A percentile compares a stretch with the other conserved stretches of the same genome.
Evolutionary conservation across 35 echinoderm and acorn worm species (phyloP).

Genomic region (Lytechinus pictus): DNA sequence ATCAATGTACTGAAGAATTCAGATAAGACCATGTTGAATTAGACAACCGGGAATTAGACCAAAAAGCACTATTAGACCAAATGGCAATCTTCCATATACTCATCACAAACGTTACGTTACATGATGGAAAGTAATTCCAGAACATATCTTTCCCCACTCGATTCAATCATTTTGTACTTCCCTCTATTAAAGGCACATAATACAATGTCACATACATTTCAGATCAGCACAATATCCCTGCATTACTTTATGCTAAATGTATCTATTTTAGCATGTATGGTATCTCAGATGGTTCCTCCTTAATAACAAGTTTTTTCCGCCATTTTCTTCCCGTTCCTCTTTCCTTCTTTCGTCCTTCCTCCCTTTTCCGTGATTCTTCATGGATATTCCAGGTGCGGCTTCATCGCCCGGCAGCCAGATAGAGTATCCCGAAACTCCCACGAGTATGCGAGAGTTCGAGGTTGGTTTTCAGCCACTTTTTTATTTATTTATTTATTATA

Average conservation of each 20-base stretch:
- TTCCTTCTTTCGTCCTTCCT: background rate
- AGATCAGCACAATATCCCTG: background rate
- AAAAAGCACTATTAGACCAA: too few relatives aligned
- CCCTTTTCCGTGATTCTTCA: background rate
- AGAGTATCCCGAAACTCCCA: slow-evolving; percentile 44
- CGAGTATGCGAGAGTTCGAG: slow-evolving; percentile 28
- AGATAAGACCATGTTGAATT: too few relatives aligned
- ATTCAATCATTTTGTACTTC: background rate
- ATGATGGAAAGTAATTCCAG: background rate
- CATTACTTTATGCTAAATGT: background rate
- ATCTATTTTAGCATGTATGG: background rate
- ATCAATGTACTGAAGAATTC: too few relatives aligned
- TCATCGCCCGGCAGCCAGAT: slow-evolving; percentile 67
- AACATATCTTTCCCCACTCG: background rate
- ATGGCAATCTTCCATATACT: too few relatives aligned
- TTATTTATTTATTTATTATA: too few relatives aligned
- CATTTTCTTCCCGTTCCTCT: background rate
- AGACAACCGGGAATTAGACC: too few relatives aligned
- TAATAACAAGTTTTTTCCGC: background rate
- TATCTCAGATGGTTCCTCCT: background rate
- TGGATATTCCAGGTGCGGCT: slow-evolving; percentile 60
- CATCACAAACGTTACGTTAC: background rate
- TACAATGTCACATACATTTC: background rate
- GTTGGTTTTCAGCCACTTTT: background rate
- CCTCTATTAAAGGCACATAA: background rate